Base-by-base conservation (phyloP, 30 jellyfish, hydroid and myxozoan genomes). In the Aurelia aurita complex sp. Pacific region DNA sequence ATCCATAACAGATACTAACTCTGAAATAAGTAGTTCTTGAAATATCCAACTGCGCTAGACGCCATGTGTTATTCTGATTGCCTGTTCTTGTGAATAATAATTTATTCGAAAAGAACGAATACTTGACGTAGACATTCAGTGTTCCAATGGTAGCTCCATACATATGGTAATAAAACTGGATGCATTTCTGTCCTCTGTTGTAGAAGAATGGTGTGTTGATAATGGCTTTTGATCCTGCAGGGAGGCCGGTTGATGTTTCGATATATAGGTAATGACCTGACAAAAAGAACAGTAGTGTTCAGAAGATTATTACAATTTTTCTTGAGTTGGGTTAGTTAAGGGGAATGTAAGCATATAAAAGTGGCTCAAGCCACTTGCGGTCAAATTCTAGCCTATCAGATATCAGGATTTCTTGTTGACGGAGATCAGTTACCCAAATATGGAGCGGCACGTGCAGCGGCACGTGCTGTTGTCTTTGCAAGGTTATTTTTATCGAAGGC, bases 31-130 rank as follows among this genome's bases (percentile, higher is more conserved):
- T 88, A 42, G 66, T 78, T 57, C 85, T 78, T 34, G 88, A 66
- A 65, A 94, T 79, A 35, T 86, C 88, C 32, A 87, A 83, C 61
- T 85, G 97, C 14, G 90, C 99, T 60, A 89, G 74, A 38, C 85
- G 92, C 99, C 99, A 94, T 29, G 99, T 89, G 87, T 94, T 74
- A 89, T 94, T 94, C 85, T 88, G 99, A 68, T 94, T 89, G 82
- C 99, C 99, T 16, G 92, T 69, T 62, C 54, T 80, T 34, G 96
- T 57, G 78, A 89, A 94, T 83, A 51, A n/a, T n/a, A 61, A 68
- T 50, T 89, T 82, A 34, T 65, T 64, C 61, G 91, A 64, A 63
- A 62, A 70, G 95, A 76, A 86, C 3, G 92, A 70, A 74, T 94
- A 94, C 46, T 66, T 79, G 32, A 77, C 70, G 73, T 77, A 94